A percentile compares a stretch with the other conserved stretches of the same genome.
phyloP scores from a whole-genome alignment of 2,888 invertebrate genomes.

The Bedellia somnulentella region DNA sequence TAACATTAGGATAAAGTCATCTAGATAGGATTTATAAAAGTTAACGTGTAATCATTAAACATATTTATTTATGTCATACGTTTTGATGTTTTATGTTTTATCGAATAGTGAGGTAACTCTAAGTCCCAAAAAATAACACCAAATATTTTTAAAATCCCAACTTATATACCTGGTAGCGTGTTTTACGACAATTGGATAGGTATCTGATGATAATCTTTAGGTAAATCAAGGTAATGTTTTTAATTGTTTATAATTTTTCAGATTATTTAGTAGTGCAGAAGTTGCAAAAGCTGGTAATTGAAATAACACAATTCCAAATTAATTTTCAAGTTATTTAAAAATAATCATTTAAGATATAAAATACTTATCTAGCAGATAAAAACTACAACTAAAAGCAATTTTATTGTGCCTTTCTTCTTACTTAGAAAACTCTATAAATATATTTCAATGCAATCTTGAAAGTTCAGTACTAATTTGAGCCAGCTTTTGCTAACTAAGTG shows the following conservation, averaged over 20 bases:
- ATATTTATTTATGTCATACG: constrained; percentile 23
- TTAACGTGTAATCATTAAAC: not conserved
- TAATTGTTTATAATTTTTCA: not conserved
- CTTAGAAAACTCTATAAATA: not conserved
- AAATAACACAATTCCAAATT: not conserved
- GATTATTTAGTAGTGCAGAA: not conserved
- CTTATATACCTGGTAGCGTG: too few species aligned
- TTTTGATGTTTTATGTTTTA: constrained; percentile 5
- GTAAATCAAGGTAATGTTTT: constrained; percentile 6
- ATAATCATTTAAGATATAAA: constrained; percentile 8
- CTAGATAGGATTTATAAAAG: constrained; percentile 13
- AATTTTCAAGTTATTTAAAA: constrained; percentile 11
- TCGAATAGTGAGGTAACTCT: constrained; percentile 22
- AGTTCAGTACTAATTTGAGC: constrained; percentile 17
- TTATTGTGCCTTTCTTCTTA: not conserved
- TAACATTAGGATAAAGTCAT: constrained; percentile 5
- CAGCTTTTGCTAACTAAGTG: constrained; percentile 23
- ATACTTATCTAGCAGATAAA: not conserved
- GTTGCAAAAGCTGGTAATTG: not conserved
- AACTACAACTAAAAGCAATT: not conserved
- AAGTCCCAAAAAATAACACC: constrained; percentile 42
- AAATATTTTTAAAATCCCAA: constrained; percentile 29
- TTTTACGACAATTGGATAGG: constrained; percentile 15
- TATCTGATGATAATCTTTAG: constrained; percentile 18
- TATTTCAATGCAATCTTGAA: not conserved